phyloP scores from a whole-genome alignment of 1,140 invertebrate genomes.

The Rhopalosiphum maidis region DNA sequence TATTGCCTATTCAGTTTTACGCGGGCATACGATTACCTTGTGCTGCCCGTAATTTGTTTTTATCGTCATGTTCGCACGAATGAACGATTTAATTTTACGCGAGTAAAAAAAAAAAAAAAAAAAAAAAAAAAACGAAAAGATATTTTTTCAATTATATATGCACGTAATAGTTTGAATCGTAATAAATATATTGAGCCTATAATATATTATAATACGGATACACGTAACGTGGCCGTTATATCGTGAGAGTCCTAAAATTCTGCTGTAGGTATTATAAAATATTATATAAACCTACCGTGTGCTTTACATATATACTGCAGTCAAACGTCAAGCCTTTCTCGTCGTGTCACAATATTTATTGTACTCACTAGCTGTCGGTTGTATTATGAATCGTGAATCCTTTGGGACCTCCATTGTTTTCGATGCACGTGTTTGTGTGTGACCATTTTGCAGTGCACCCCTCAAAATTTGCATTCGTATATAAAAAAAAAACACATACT shows the following conservation, averaged over 20 bases:
- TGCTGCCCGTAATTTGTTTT: constrained; percentile 29
- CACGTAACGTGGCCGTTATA: not conserved
- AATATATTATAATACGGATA: not conserved
- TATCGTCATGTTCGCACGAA: constrained; percentile 48
- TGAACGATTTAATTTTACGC: constrained; percentile 45
- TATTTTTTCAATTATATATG: constrained; percentile 27
- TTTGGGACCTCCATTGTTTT: constrained; percentile 31
- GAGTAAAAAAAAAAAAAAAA: constrained; percentile 10
- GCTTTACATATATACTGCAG: not conserved
- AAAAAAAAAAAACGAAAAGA: not conserved
- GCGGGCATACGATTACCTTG: constrained; percentile 42
- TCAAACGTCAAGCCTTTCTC: constrained; percentile 12
- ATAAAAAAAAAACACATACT: constrained; percentile 5
- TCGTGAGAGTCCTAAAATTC: not conserved
- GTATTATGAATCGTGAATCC: constrained; percentile 42
- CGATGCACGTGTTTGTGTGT: not conserved
- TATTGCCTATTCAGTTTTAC: constrained; percentile 52
- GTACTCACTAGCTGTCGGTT: not conserved
- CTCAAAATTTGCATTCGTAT: constrained; percentile 40
- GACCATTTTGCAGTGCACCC: constrained; percentile 4
- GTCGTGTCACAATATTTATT: constrained; percentile 14
- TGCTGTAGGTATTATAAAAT: not conserved
- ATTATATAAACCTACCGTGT: not conserved
- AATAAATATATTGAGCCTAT: not conserved
- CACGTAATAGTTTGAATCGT: not conserved